Conservation (phyloP, 2,113 vertebrate species). For the Corythornis cristatus region DNA sequence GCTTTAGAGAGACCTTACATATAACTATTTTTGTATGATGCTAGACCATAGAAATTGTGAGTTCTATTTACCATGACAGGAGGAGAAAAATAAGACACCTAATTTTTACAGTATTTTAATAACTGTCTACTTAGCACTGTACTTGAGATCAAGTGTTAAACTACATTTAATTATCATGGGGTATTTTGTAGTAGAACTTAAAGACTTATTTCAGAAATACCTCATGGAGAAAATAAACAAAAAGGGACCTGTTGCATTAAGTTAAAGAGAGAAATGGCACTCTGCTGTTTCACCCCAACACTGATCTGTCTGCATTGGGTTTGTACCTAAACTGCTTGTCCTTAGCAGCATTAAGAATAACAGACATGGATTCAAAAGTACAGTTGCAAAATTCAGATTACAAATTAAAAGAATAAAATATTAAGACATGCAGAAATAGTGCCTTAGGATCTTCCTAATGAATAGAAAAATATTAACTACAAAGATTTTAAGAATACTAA, state of each 20-base stretch:
- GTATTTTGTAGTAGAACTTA: not conserved
- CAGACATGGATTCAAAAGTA: not conserved
- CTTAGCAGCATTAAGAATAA: not conserved
- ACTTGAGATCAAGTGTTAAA: not conserved
- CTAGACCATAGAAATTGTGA: not conserved
- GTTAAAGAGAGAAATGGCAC: not conserved
- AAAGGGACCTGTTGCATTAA: not conserved
- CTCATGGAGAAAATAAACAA: not conserved
- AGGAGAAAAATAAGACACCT: not conserved
- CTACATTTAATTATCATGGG: not conserved
- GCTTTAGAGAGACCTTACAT: not conserved
- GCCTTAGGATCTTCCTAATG: not conserved
- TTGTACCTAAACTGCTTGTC: not conserved
- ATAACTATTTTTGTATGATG: not conserved
- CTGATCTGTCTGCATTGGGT: rapidly evolving
- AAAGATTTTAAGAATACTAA: not conserved
- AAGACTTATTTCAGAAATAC: not conserved
- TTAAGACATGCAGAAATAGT: not conserved
- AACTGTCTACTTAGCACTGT: not conserved
- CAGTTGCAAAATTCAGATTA: not conserved
- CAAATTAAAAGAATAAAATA: not conserved
- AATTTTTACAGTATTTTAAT: not conserved
- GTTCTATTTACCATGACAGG: not conserved
- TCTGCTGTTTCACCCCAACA: not conserved
- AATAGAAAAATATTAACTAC: not conserved